Base-by-base conservation (phyloP, 2,113 vertebrate genomes). In the Oreotrochilus melanogaster region DNA sequence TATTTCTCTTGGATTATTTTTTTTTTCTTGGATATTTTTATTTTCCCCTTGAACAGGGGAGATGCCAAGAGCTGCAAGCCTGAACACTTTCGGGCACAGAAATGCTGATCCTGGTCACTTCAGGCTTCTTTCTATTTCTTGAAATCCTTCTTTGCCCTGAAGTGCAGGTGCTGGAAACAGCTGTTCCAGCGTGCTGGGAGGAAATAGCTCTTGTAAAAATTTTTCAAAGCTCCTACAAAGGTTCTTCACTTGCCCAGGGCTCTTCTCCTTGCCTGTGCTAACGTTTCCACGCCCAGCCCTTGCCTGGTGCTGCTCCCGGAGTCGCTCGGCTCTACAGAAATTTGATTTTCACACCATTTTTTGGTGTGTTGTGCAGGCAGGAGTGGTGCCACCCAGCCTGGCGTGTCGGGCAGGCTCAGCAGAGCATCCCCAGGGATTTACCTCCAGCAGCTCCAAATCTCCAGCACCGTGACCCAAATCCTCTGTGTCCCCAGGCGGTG, bases 401-500 rank as follows among this genome's bases (percentile, higher is more conserved):
- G 31, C 10, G 2, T 3, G 2, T 17, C 39, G 2, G 8, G 1
- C 35, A 18, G 72, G 75, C 79, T 70, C 76, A 75, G 79, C 7
- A 2, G 64, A 45, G 61, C 6, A 8, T 25, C 56, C 39, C 30
- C 16, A 42, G 60, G 94, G 96, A 95, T 95, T 94, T 94, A 95
- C 18, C 0, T 33, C 31, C 37, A 25, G 1, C 0, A 10, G 64
- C 74, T 92, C 83, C 95, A 92, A 92, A 96, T 91, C 93, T 91
- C 73, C 10, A 21, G 18, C 19, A 7, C 35, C 0, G 30, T 96
- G 94, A 95, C 93, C 92, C 72, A 45, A 94, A 94, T 96, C 93
- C 95, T 18, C 47, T 0, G 2, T 1, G 71, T n/a, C 51, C 76
- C 78, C 81, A 81, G 69, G 47, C 11, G 61, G 72, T 14, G 0